Percentiles rank a stretch among this genome's conserved stretches.
phyloP scores from a whole-genome alignment of 2,797 vertebrate genomes.

The Buceros bicornis region DNA sequence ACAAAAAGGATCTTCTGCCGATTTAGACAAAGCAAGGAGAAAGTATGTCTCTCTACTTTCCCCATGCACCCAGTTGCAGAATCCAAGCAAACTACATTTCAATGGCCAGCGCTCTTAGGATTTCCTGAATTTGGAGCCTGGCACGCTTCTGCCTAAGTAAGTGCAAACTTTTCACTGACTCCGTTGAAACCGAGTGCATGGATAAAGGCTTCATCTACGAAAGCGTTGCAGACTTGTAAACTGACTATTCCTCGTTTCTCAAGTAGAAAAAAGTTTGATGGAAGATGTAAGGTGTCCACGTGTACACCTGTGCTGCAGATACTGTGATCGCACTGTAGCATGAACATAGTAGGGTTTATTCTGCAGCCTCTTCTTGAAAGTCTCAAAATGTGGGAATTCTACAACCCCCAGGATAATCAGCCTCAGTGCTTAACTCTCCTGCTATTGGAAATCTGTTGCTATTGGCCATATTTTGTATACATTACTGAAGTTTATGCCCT shows the following conservation, averaged over 20 bases:
- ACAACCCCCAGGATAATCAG: not conserved
- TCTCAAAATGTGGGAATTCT: not conserved
- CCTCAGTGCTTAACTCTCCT: not conserved
- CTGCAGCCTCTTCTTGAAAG: not conserved
- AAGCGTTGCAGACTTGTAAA: not conserved
- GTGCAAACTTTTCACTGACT: not conserved
- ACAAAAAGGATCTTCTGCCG: not conserved
- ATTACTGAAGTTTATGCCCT: not conserved
- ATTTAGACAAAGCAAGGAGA: not conserved
- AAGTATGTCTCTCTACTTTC: not conserved
- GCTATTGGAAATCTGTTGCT: not conserved
- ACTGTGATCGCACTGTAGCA: not conserved
- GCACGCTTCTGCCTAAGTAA: not conserved
- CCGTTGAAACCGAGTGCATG: not conserved
- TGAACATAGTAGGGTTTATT: not conserved
- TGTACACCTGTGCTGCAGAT: not conserved
- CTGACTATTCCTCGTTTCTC: not conserved
- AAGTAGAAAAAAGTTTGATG: not conserved
- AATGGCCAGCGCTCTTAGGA: not conserved
- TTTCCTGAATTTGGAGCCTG: not conserved
- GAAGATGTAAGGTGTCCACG: not conserved
- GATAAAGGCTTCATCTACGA: accelerated
- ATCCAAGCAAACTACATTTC: not conserved
- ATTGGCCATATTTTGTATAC: not conserved
- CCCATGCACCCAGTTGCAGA: not conserved